Evolutionary conservation across 2,797 vertebrate genomes (phyloP).

Genomic region (Sebastes itinus): DNA sequence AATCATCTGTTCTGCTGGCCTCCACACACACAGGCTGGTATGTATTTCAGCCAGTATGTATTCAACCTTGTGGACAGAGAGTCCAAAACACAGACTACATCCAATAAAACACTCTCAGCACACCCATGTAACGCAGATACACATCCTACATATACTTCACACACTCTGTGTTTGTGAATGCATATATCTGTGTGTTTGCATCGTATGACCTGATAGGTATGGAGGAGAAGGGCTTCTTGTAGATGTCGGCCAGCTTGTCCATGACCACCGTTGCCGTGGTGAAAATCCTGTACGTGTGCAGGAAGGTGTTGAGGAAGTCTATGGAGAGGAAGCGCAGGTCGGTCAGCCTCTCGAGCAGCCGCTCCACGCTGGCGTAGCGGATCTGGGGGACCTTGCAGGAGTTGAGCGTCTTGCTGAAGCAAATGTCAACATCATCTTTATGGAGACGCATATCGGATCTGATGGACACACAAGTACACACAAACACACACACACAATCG

Average conservation of each 20-base stretch:
- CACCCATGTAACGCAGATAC: background rate
- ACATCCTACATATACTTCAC: background rate
- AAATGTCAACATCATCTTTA: slow-evolving; percentile 97
- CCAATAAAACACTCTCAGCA: slow-evolving; percentile 12
- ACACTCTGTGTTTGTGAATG: background rate
- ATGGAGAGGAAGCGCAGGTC: slow-evolving; percentile 98
- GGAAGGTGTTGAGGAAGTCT: slow-evolving; percentile 98
- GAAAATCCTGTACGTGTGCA: slow-evolving; percentile 98
- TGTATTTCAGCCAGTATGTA: slow-evolving; percentile 27
- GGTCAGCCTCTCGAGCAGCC: slow-evolving; percentile 94
- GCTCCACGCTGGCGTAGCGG: slow-evolving; percentile 95
- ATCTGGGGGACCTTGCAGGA: slow-evolving; percentile 99
- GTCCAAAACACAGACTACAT: slow-evolving; percentile 25
- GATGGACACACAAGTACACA: slow-evolving; percentile 63
- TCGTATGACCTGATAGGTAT: slow-evolving; percentile 91
- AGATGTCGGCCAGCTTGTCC: slow-evolving; percentile 96
- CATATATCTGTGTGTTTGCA: slow-evolving; percentile 1
- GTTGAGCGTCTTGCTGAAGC: slow-evolving; percentile 99
- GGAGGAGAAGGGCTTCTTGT: slow-evolving; percentile 96
- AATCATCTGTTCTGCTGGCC: slow-evolving; percentile 48
- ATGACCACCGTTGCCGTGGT: slow-evolving; percentile 92
- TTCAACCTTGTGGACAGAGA: slow-evolving; percentile 34
- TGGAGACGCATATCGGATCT: slow-evolving; percentile 97
- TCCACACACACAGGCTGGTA: slow-evolving; percentile 19
- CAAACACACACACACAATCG: slow-evolving; percentile 63